Evolutionary conservation across 2,888 invertebrate species (phyloP).

Genomic region (Arge pagana): DNA sequence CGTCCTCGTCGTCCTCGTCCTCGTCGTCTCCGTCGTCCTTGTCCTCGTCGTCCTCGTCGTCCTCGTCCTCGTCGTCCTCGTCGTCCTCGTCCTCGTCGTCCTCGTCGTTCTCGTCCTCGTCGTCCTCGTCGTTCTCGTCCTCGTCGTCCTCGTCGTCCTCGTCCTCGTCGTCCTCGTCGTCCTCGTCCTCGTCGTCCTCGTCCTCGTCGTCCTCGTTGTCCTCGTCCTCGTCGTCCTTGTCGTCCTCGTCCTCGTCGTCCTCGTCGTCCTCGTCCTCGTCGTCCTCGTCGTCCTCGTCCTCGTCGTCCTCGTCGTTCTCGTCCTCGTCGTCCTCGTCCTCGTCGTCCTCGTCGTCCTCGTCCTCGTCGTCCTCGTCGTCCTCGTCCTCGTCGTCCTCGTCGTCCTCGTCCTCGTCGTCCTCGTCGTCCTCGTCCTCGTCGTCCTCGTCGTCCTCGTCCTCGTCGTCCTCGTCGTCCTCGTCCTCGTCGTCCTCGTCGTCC

Average conservation of each 20-base stretch:
- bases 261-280: background rate
- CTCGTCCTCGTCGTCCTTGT: too few species aligned
- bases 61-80: background rate
- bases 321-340: constrained; percentile 5
- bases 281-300: background rate
- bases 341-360: background rate
- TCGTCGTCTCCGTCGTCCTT: too few species aligned
- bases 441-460: constrained; percentile 1
- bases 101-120: too few species aligned
- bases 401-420: background rate
- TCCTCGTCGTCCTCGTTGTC: too few species aligned
- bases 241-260: too few species aligned
- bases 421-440: background rate
- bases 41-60: too few species aligned
- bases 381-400: background rate
- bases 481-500: background rate
- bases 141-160: background rate
- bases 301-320: too few species aligned
- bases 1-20: too few species aligned
- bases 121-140: too few species aligned
- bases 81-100: background rate
- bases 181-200: background rate
- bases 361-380: background rate
- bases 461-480: background rate
- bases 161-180: background rate